Evolutionary conservation across 2,888 invertebrate species (phyloP).

Genomic region (Hydriomena furcata): DNA sequence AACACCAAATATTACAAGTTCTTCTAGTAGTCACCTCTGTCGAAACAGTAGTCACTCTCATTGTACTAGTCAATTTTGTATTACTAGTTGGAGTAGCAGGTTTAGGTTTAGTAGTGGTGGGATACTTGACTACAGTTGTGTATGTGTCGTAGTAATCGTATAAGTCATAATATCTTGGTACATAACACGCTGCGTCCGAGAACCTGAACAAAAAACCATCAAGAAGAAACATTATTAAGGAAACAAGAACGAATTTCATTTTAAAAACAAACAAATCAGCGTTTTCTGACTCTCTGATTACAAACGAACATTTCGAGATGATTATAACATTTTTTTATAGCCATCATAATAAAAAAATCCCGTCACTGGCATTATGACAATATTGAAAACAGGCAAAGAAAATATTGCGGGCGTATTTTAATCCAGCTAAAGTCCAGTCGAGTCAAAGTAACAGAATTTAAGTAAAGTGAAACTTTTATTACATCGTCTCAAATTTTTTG

Average conservation of each 20-base stretch:
- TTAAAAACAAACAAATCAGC: neutral
- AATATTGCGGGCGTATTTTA: neutral
- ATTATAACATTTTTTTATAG: too few relatives aligned
- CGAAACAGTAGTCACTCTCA: conserved; percentile 8
- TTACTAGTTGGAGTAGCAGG: neutral
- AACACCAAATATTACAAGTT: conserved; percentile 58
- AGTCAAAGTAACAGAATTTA: conserved; percentile 4
- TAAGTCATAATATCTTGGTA: conserved; percentile 14
- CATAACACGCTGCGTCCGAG: conserved; percentile 8
- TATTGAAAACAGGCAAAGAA: neutral
- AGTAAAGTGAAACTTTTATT: too few relatives aligned
- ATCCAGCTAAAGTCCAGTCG: neutral
- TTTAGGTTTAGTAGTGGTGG: conserved; percentile 5
- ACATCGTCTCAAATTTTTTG: too few relatives aligned
- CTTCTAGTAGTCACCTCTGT: conserved; percentile 21
- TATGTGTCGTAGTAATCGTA: conserved; percentile 6
- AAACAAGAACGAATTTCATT: neutral
- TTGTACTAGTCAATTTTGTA: neutral
- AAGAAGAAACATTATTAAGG: neutral
- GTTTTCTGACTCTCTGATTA: too few relatives aligned
- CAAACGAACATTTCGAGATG: too few relatives aligned
- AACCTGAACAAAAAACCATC: neutral
- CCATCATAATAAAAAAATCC: too few relatives aligned
- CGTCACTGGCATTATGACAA: neutral
- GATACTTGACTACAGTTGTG: neutral